These are phyloP conservation scores for Criorhina ranunculi DNA, from an alignment of 2,888 invertebrate species.

Conservation along the genomic window DNA sequence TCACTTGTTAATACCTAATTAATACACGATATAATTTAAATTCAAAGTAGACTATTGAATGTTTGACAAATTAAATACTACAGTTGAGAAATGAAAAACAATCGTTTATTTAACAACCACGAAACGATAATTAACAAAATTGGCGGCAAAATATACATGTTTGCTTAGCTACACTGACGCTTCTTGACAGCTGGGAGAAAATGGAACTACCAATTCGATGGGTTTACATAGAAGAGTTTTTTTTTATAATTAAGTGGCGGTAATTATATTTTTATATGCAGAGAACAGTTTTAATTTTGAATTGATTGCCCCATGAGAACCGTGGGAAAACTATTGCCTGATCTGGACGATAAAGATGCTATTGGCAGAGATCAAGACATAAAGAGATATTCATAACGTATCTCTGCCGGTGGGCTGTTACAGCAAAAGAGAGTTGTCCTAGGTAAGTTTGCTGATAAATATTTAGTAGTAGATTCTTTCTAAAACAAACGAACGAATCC, in stretches of 20 bases:
- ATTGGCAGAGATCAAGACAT: no score
- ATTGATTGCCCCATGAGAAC: no score
- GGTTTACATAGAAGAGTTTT: not conserved
- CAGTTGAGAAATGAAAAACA: conserved; percentile 1
- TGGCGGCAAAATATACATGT: conserved; percentile 54
- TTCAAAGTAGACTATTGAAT: not conserved
- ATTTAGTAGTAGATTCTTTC: not conserved
- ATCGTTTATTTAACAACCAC: conserved; percentile 31
- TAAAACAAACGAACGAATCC: conserved; percentile 15
- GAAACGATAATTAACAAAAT: conserved; percentile 54
- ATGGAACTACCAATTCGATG: not conserved
- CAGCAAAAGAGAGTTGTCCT: no score
- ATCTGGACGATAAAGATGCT: no score
- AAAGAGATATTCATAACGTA: no score
- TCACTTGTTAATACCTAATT: not conserved
- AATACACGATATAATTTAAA: not conserved
- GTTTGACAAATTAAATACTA: not conserved
- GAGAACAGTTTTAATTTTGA: no score
- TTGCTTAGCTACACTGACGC: conserved; percentile 15
- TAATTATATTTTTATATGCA: not conserved
- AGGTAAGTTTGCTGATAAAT: no score
- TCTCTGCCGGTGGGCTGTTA: no score
- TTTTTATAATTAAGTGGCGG: not conserved
- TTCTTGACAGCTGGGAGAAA: not conserved
- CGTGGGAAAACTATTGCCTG: no score